Conservation (phyloP, 2,113 vertebrate species). For the Sinosuthora webbiana region DNA sequence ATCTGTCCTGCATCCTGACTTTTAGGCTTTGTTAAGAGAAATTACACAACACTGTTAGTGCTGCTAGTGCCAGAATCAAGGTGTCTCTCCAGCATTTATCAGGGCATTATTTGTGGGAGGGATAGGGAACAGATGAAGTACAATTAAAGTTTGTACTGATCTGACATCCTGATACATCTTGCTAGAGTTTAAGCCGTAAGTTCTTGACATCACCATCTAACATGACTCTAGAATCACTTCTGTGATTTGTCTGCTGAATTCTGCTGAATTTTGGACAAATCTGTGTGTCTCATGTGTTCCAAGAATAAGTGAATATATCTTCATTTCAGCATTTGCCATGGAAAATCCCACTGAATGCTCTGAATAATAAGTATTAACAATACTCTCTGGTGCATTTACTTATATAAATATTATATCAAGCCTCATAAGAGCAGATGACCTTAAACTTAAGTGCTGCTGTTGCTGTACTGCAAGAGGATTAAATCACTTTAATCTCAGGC, state of each 20-base stretch:
- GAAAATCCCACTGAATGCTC: not conserved
- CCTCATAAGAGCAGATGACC: not conserved
- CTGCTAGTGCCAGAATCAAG: not conserved
- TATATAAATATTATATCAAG: not conserved
- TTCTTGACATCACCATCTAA: accelerated
- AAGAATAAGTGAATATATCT: not conserved
- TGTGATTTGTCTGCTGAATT: not conserved
- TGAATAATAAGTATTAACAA: not conserved
- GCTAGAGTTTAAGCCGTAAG: not conserved
- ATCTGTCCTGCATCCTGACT: not conserved
- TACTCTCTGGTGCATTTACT: not conserved
- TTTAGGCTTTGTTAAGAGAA: not conserved
- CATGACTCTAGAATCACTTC: not conserved
- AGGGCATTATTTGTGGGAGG: not conserved
- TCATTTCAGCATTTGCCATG: not conserved
- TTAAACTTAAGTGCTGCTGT: conserved; percentile 1
- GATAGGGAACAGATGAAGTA: not conserved
- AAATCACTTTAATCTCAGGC: conserved; percentile 17
- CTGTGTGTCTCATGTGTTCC: not conserved
- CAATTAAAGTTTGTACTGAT: not conserved
- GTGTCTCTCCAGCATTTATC: not conserved
- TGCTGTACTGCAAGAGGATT: conserved; percentile 31
- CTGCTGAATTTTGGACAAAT: not conserved
- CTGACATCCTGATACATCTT: not conserved
- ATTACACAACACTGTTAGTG: not conserved